phyloP scores from a whole-genome alignment of 2,113 vertebrate genomes.

The Himantopus leucocephalus region DNA sequence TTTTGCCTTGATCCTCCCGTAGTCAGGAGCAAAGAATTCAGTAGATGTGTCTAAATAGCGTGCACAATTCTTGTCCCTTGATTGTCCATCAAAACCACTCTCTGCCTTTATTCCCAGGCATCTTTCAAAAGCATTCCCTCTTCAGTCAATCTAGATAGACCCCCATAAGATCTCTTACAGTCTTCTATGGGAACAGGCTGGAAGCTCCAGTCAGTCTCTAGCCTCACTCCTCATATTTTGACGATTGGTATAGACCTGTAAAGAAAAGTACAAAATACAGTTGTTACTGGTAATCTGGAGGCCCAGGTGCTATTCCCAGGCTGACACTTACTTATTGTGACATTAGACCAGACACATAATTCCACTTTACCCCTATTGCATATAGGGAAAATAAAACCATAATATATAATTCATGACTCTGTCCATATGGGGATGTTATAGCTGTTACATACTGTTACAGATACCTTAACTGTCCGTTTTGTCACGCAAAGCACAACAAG shows the following conservation, averaged over 20 bases:
- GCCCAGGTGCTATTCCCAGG: background rate
- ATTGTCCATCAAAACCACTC: background rate
- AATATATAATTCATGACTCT: background rate
- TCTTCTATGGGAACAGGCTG: background rate
- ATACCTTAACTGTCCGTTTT: background rate
- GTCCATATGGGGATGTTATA: background rate
- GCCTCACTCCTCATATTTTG: background rate
- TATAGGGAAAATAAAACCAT: background rate
- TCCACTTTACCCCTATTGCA: background rate
- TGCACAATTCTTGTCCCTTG: background rate
- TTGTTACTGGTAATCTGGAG: background rate
- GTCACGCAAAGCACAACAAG: background rate
- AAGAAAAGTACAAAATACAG: background rate
- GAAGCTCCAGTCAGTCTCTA: background rate
- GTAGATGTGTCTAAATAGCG: background rate
- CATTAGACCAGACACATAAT: background rate
- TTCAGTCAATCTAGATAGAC: background rate
- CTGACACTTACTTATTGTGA: background rate
- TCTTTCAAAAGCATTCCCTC: background rate
- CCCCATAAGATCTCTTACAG: background rate
- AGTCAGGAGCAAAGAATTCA: background rate
- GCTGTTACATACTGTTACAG: background rate
- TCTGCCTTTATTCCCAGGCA: background rate
- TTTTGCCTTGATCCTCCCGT: background rate
- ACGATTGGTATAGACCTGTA: background rate